These are phyloP conservation scores for Campoplex capitator DNA, from an alignment of 2,888 invertebrate species.

Conservation along the genomic window DNA sequence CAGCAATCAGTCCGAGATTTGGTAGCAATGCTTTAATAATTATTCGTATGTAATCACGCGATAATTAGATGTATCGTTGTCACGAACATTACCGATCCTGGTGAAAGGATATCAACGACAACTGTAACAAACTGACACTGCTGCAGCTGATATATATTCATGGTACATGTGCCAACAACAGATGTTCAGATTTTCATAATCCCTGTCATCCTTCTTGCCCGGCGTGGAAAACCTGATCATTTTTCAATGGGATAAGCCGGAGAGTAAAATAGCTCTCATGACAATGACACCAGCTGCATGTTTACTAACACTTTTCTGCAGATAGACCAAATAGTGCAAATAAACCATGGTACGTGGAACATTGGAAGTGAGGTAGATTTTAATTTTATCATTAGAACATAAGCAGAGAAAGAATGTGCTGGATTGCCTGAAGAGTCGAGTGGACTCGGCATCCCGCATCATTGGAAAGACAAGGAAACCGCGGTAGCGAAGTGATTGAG, in stretches of 20 bases:
- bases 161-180: conserved; percentile 35
- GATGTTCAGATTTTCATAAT: not conserved
- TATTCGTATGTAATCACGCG: conserved; percentile 42
- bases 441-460: conserved; percentile 25
- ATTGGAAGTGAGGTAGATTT: not conserved
- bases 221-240: not conserved
- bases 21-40: conserved; percentile 32
- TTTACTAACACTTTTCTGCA: not conserved
- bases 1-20: not conserved
- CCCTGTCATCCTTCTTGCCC: conserved; percentile 7
- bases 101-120: conserved; percentile 51
- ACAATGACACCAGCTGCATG: not conserved
- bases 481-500: conserved; percentile 31
- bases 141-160: conserved; percentile 28
- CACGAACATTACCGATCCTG: not conserved
- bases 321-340: not conserved
- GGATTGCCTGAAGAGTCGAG: conserved; percentile 26
- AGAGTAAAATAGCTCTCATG: not conserved
- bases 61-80: conserved; percentile 46
- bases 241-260: not conserved
- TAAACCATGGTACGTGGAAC: not conserved
- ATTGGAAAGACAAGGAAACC: conserved; percentile 2
- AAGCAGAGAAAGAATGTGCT: conserved; percentile 1
- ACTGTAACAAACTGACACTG: conserved; percentile 38
- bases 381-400: conserved; percentile 11